These are phyloP conservation scores for Phasia obesa DNA, from an alignment of 2,888 invertebrate species.

Conservation along the genomic window DNA sequence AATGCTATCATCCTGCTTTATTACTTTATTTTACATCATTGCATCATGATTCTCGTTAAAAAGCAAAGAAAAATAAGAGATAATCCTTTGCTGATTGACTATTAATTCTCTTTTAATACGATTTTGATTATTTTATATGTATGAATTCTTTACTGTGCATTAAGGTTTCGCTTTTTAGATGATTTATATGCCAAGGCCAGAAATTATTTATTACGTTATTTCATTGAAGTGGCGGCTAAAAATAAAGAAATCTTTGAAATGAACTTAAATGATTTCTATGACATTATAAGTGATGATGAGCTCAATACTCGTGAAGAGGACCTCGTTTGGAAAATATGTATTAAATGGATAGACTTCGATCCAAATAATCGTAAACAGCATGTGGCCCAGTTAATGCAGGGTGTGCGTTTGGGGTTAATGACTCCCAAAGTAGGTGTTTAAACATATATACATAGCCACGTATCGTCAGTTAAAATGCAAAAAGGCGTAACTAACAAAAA, in stretches of 20 bases:
- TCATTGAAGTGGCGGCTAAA: slow-evolving; percentile 87
- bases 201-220: slow-evolving; percentile 89
- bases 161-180: slow-evolving; percentile 80
- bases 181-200: slow-evolving; percentile 87
- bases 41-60: not conserved
- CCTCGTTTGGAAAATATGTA: slow-evolving; percentile 91
- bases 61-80: slow-evolving; percentile 22
- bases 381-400: slow-evolving; percentile 90
- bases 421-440: slow-evolving; percentile 86
- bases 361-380: slow-evolving; percentile 88
- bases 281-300: slow-evolving; percentile 91
- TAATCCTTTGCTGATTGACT: slow-evolving; percentile 66
- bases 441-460: too few species aligned
- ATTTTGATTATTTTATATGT: slow-evolving; percentile 39
- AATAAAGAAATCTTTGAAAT: slow-evolving; percentile 90
- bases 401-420: slow-evolving; percentile 91
- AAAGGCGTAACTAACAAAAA: too few species aligned
- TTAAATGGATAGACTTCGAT: slow-evolving; percentile 93
- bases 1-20: not conserved
- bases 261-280: slow-evolving; percentile 88
- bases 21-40: too few species aligned
- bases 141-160: not conserved
- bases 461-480: too few species aligned
- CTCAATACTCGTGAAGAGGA: slow-evolving; percentile 94
- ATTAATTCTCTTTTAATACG: slow-evolving; percentile 44